Conservation (phyloP, 2,113 vertebrate species). For the Sapayoa aenigma region DNA sequence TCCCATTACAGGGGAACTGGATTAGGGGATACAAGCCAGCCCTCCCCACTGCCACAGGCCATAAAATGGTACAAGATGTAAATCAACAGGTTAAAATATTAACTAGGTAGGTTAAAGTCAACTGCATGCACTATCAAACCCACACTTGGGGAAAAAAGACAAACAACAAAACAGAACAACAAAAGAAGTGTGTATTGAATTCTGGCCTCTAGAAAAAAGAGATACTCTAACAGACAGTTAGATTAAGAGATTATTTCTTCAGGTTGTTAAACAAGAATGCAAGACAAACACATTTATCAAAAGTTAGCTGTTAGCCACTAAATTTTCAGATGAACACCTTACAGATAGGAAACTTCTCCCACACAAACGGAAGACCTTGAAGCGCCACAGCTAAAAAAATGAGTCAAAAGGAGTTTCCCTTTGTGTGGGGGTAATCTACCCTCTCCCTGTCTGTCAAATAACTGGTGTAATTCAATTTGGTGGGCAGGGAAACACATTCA, state of each 20-base stretch:
- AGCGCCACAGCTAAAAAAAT: constrained; percentile 2
- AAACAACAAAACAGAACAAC: background rate
- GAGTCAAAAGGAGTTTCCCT: constrained; percentile 61
- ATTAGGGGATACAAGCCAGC: background rate
- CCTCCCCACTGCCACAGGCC: no score
- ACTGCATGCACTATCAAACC: background rate
- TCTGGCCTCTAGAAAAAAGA: background rate
- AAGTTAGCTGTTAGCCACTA: background rate
- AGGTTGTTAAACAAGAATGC: background rate
- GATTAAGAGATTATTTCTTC: background rate
- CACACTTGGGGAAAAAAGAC: background rate
- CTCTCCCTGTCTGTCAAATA: background rate
- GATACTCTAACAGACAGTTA: background rate
- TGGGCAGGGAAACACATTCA: background rate
- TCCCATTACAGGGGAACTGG: background rate
- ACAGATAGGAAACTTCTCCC: constrained; percentile 69
- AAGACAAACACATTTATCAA: background rate
- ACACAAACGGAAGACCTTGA: constrained; percentile 60
- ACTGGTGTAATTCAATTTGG: background rate
- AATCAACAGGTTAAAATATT: background rate
- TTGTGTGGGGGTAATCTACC: background rate
- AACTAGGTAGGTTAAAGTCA: background rate
- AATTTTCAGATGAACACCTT: background rate
- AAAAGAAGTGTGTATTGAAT: background rate
- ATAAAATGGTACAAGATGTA: background rate